Evolutionary conservation across 2,113 vertebrate genomes (phyloP).

Genomic region (Chaenogobius annularis): DNA sequence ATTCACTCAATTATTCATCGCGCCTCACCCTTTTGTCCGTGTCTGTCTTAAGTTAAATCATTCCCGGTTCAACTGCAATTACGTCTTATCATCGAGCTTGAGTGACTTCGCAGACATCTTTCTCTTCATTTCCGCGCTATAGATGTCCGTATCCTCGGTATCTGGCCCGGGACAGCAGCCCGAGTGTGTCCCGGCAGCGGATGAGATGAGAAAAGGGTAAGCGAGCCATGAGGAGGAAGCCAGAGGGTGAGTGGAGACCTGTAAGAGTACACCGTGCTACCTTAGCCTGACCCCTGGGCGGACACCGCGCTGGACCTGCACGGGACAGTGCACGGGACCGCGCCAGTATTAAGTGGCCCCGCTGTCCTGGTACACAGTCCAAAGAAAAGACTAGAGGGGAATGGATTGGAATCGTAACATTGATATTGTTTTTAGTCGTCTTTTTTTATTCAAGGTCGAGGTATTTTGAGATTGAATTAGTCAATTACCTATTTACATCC

Average conservation of each 20-base stretch:
- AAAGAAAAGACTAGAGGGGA: background rate
- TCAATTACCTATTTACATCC: too few relatives aligned
- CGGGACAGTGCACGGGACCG: conserved; percentile 60
- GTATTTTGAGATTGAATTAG: too few relatives aligned
- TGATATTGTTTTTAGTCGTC: too few relatives aligned
- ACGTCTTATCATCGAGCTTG: background rate
- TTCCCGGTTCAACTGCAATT: too few relatives aligned
- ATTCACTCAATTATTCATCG: too few relatives aligned
- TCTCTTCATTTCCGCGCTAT: conserved; percentile 27
- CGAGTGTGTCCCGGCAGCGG: conserved; percentile 38
- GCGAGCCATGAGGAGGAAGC: conserved; percentile 72
- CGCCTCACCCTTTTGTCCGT: too few relatives aligned
- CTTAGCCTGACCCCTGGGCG: conserved; percentile 75
- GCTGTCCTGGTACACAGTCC: background rate
- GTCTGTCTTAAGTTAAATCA: too few relatives aligned
- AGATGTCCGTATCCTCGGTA: conserved; percentile 23
- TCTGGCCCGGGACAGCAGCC: conserved; percentile 50
- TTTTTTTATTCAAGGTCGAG: too few relatives aligned
- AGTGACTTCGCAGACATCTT: conserved; percentile 7
- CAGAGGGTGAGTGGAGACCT: conserved; percentile 70
- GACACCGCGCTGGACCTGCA: conserved; percentile 70
- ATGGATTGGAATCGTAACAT: too few relatives aligned
- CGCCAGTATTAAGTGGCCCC: conserved; percentile 67
- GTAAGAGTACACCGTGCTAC: conserved; percentile 76
- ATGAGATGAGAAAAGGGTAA: conserved; percentile 70